phyloP scores from a whole-genome alignment of 2,113 vertebrate species.

The Brienomyrus longianalis region DNA sequence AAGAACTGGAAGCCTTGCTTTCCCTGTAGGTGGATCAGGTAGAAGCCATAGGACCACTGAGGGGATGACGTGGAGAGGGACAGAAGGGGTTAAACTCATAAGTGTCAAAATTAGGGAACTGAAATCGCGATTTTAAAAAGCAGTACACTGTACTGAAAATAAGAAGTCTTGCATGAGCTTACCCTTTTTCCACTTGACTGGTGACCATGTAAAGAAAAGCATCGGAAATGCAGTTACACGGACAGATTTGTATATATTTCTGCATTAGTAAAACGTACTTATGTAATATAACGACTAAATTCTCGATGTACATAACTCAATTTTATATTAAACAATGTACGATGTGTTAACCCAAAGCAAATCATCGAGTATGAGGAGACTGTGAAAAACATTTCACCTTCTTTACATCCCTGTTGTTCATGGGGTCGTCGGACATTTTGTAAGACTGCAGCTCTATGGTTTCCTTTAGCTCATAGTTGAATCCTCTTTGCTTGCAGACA shows the following conservation, averaged over 20 bases:
- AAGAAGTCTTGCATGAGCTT: conserved; percentile 60
- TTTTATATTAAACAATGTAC: background rate
- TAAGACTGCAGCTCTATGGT: conserved; percentile 87
- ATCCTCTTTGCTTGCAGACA: conserved; percentile 90
- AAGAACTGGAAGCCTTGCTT: conserved; percentile 98
- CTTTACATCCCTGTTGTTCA: conserved; percentile 90
- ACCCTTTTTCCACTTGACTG: conserved; percentile 97
- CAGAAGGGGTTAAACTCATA: background rate
- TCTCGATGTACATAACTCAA: background rate
- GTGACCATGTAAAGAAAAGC: conserved; percentile 73
- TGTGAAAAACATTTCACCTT: conserved; percentile 63
- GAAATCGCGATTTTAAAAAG: background rate
- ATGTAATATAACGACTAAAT: background rate
- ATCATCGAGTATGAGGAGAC: background rate
- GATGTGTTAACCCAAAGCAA: background rate
- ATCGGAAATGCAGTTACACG: conserved; percentile 54
- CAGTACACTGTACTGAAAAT: background rate
- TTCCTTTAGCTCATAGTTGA: conserved; percentile 93
- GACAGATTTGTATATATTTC: conserved; percentile 31
- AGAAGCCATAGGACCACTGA: conserved; percentile 98
- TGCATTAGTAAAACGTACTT: background rate
- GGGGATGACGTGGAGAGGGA: background rate
- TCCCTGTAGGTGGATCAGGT: conserved; percentile 89
- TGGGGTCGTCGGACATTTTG: conserved; percentile 93
- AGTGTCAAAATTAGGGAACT: background rate